A percentile compares a stretch with the other conserved stretches of the same genome.
These are phyloP conservation scores for Venustoraphidia nigricollis DNA, from an alignment of 2,888 invertebrate genomes.

Conservation along the genomic window DNA sequence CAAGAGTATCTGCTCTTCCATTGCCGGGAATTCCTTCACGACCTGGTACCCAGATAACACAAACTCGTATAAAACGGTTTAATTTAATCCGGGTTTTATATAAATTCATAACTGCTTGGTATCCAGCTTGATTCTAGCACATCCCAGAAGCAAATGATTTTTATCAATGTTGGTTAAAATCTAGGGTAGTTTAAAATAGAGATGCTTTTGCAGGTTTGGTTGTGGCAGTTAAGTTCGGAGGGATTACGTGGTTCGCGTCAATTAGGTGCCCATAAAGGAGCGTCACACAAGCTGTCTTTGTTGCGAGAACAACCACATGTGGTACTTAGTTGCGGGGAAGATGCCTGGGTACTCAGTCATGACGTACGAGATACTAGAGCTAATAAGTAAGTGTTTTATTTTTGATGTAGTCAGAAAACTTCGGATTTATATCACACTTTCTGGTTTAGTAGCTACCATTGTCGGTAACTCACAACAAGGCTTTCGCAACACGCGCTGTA, in stretches of 20 bases:
- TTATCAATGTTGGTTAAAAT: constrained; percentile 1
- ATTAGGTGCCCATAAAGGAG: constrained; percentile 51
- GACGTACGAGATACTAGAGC: constrained; percentile 64
- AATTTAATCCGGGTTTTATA: too few species aligned
- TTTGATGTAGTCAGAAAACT: too few species aligned
- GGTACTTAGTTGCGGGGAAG: constrained; percentile 77
- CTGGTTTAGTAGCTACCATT: too few species aligned
- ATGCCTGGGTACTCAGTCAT: constrained; percentile 63
- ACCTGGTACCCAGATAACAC: too few species aligned
- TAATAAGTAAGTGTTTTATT: constrained; percentile 31
- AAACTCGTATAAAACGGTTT: too few species aligned
- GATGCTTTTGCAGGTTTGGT: constrained; percentile 32
- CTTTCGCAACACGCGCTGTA: too few species aligned
- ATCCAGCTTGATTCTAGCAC: too few species aligned
- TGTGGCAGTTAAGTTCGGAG: constrained; percentile 39
- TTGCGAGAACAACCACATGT: constrained; percentile 60
- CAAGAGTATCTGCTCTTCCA: too few species aligned
- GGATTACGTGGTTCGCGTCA: constrained; percentile 32
- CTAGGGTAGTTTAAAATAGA: constrained; percentile 1
- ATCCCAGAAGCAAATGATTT: background rate
- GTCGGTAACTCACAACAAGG: too few species aligned
- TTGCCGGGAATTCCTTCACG: too few species aligned
- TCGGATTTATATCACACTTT: too few species aligned
- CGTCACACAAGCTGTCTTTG: constrained; percentile 76
- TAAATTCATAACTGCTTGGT: too few species aligned